A percentile compares a stretch with the other conserved stretches of the same genome.
Conservation (phyloP, 2,888 invertebrate genomes). For the Habroteleia sp. region DNA sequence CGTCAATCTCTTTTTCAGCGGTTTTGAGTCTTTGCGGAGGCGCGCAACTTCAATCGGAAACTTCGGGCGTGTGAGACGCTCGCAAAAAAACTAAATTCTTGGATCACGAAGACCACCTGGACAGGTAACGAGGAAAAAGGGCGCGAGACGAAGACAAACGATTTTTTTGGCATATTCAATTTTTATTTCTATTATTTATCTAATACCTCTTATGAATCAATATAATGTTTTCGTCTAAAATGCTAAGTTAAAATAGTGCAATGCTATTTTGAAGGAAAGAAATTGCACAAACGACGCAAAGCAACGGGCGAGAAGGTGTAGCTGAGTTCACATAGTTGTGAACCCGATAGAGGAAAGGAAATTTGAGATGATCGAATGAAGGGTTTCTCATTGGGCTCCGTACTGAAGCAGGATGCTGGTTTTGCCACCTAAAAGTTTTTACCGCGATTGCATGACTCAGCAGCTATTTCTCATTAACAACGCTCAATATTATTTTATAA, state of each 20-base stretch:
- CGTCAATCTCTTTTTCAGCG: slow-evolving; percentile 60
- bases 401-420: slow-evolving; percentile 55
- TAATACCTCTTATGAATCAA: too few relatives aligned
- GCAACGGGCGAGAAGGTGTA: too few relatives aligned
- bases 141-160: not conserved
- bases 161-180: slow-evolving; percentile 3
- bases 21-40: slow-evolving; percentile 14
- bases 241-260: too few relatives aligned
- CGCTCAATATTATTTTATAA: slow-evolving; percentile 78
- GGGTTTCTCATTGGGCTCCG: slow-evolving; percentile 72
- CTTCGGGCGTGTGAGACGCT: slow-evolving; percentile 38
- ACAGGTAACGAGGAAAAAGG: slow-evolving; percentile 28
- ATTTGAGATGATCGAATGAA: slow-evolving; percentile 38
- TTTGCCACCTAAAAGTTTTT: slow-evolving; percentile 65
- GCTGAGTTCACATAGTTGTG: slow-evolving; percentile 25
- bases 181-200: too few relatives aligned
- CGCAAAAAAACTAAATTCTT: slow-evolving; percentile 49
- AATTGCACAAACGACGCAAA: too few relatives aligned
- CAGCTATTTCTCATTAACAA: slow-evolving; percentile 79
- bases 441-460: slow-evolving; percentile 72
- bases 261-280: too few relatives aligned
- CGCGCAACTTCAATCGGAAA: slow-evolving; percentile 43
- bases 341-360: slow-evolving; percentile 36
- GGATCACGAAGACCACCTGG: slow-evolving; percentile 59
- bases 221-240: too few relatives aligned